Conservation (phyloP, 2,888 invertebrate species). For the Tiliacea citrago region DNA sequence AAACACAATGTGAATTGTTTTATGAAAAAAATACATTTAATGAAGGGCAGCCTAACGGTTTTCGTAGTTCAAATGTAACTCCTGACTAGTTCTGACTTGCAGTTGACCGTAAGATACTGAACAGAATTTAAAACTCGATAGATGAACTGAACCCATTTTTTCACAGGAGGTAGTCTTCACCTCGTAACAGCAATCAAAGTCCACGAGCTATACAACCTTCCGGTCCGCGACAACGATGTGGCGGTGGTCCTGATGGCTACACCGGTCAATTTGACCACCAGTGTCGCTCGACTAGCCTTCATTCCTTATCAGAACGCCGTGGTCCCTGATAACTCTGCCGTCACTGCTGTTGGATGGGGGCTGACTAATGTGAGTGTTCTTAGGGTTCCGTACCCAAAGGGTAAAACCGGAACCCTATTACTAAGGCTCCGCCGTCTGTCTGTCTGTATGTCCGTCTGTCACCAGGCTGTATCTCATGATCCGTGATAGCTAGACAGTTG, state of each 20-base stretch:
- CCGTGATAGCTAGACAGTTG: no score
- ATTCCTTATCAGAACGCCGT: constrained; percentile 69
- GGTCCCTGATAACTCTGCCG: constrained; percentile 71
- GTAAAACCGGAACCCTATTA: no score
- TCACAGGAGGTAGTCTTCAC: constrained; percentile 74
- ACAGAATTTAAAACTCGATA: not conserved
- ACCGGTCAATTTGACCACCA: constrained; percentile 57
- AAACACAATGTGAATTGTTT: no score
- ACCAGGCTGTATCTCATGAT: no score
- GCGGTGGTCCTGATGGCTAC: constrained; percentile 75
- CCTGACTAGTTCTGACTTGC: not conserved
- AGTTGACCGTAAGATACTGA: not conserved
- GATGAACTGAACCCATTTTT: not conserved
- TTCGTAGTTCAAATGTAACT: not conserved
- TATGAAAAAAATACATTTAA: no score
- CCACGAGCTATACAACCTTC: constrained; percentile 77
- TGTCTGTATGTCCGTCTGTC: no score
- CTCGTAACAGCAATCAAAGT: constrained; percentile 70
- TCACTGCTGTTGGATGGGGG: constrained; percentile 82
- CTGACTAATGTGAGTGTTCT: constrained; percentile 74
- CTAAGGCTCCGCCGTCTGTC: no score
- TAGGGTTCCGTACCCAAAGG: no score
- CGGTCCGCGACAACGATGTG: constrained; percentile 76
- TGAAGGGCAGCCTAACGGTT: not conserved
- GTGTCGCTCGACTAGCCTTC: constrained; percentile 58